Evolutionary conservation across 2,113 vertebrate species (phyloP), one percentile per base, ranked within the genome.

Genomic region (Rhombomys opimus): DNA sequence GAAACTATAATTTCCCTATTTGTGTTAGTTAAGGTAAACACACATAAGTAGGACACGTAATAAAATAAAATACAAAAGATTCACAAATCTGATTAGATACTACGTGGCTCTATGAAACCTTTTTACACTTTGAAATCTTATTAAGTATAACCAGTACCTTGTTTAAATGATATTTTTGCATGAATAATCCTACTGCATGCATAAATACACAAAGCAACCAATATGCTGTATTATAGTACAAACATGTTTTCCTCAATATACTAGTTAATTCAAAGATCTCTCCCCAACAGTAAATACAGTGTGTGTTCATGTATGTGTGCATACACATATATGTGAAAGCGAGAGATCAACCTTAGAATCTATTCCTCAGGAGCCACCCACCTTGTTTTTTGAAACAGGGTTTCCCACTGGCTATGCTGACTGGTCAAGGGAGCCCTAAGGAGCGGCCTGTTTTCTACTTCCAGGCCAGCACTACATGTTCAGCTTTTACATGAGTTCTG

Each of bases 201-300:
- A 87, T n/a, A 94, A 86, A 94, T n/a, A 94, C 2, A 87, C 38
- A 95, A 93, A 91, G 32, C 52, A 94, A 93, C 10, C 35, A 90
- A 30, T 50, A 59, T 70, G 88, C 61, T 87, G 25, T 80, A 80
- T 52, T 91, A 63, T 63, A 54, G 94, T 38, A 91, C 5, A 89
- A 70, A 17, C 15, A 91, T n/a, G 23, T 30, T 46, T 75, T 87
- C 25, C 15, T 13, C 27, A 82, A 95, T 2, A 5, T 82, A 78
- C 54, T 73, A 54, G 46, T 86, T 94, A 86, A 97, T 65, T 68
- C 41, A 88, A 85, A 96, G 14, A 30, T 88, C 68, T 96, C 30
- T 61, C 61, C 61, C 52, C 81, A 27, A 25, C 27, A 84, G 63
- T 52, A 87, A 52, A 32, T 67, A 35, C 7, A 4, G 5, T 68